Evolutionary conservation across 92 coral and sea anemone genomes (phyloP).

Genomic region (Epizoanthus ramosus): DNA sequence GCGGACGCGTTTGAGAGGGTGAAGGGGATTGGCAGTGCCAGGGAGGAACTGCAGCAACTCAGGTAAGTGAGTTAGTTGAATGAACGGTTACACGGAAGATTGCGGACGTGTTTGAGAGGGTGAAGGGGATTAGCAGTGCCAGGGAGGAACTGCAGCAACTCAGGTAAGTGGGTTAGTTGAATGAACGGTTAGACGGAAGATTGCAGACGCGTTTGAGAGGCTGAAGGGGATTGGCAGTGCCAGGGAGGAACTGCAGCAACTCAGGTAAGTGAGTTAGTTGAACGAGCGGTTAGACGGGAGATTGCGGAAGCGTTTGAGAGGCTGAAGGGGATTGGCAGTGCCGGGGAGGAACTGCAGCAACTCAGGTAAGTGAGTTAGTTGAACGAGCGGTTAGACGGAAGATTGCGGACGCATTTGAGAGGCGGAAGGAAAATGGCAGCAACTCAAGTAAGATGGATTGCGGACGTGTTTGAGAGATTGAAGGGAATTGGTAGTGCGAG

Average conservation of each 20-base stretch:
- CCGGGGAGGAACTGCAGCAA: slow-evolving; percentile 29
- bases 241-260: slow-evolving; percentile 69
- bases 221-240: slow-evolving; percentile 67
- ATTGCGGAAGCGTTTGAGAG: slow-evolving; percentile 81
- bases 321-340: slow-evolving; percentile 62
- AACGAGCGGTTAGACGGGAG: slow-evolving; percentile 53
- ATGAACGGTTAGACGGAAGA: slow-evolving; percentile 58
- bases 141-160: slow-evolving; percentile 80
- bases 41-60: slow-evolving; percentile 73
- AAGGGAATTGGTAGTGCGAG: slow-evolving; percentile 66
- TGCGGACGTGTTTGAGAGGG: slow-evolving; percentile 85
- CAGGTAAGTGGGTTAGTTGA: slow-evolving; percentile 48
- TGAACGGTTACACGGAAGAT: slow-evolving; percentile 70
- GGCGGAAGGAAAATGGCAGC: slow-evolving; percentile 63
- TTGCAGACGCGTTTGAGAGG: slow-evolving; percentile 80
- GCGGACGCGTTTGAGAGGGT: slow-evolving; percentile 82
- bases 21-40: slow-evolving; percentile 62
- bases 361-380: too few species aligned
- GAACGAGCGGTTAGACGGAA: slow-evolving; percentile 53
- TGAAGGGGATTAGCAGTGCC: slow-evolving; percentile 72
- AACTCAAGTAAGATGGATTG: slow-evolving; percentile 70
- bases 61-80: slow-evolving; percentile 48
- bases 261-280: slow-evolving; percentile 50
- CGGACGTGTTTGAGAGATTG: slow-evolving; percentile 79
- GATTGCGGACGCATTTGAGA: slow-evolving; percentile 81